Evolutionary conservation across 2,113 vertebrate genomes (phyloP), one percentile per base, ranked within the genome.

Genomic region (Hyperopisus bebe): DNA sequence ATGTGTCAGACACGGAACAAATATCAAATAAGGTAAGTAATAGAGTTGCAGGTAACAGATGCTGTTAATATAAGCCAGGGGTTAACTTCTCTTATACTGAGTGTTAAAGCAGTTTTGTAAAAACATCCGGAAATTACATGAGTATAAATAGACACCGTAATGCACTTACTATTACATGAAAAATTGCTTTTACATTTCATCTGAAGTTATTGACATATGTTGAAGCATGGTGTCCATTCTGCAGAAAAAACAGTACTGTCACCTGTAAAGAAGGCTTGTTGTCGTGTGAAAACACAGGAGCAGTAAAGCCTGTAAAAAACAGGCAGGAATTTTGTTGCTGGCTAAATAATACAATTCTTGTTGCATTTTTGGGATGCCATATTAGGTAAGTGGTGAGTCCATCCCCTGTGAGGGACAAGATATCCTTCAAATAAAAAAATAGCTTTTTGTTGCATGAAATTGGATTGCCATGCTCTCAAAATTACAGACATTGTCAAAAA

Each of bases 401-500:
- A 58, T 87, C 53, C 55, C 55, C 35, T 6, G 48, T 62, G 55
- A 88, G 87, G 39, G 87, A 88, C 51, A 88, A 55, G 35, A 62
- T 88, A 21, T 44, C 35, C 8, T 88, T 88, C 51, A 1, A 17
- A 51, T 19, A 24, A 62, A 35, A 62, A 48, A 88, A 62, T 62
- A 42, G 53, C 39, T 62, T 62, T 58, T 62, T 62, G 86, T 62
- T 62, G 86, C 53, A 88, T 88, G 86, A 88, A 88, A 88, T 62
- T 62, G 86, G 86, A 87, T 87, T 87, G 27, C 58, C 51, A 87
- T 86, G 46, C 84, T 86, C 46, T 86, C 47, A 51, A 86, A 86
- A 86, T 86, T 86, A 86, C 47, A 86, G 42, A 31, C 84, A 86
- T 86, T 86, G 84, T 86, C 84, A 51, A 86, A 86, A 86, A 51